These are phyloP conservation scores for Calyptommatus sinebrachiatus DNA, from an alignment of 2,113 vertebrate species.

Conservation along the genomic window DNA sequence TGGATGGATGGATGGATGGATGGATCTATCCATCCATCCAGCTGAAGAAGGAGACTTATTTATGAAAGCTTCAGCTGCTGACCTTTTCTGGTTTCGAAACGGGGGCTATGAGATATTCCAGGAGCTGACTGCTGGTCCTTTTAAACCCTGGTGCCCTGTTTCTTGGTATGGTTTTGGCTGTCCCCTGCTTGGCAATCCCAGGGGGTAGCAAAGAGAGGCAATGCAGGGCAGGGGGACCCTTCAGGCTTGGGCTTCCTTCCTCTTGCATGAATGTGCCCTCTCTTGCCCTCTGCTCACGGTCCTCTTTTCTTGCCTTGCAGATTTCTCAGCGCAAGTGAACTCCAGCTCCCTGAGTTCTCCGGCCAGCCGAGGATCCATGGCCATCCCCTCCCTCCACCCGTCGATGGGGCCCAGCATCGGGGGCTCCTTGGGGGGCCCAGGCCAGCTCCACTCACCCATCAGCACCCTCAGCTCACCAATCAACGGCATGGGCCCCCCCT, in stretches of 20 bases:
- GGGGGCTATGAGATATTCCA: too few species aligned
- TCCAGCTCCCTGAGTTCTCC: slow-evolving; percentile 86
- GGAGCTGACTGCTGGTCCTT: too few species aligned
- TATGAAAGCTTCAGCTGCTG: too few species aligned
- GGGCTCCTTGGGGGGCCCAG: slow-evolving; percentile 81
- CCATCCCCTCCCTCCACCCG: slow-evolving; percentile 82
- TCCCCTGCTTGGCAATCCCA: too few species aligned
- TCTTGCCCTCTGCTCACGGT: background rate
- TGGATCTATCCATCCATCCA: background rate
- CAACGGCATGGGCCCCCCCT: slow-evolving; percentile 94
- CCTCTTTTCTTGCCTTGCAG: slow-evolving; percentile 67
- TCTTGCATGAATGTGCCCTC: too few species aligned
- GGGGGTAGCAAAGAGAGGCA: too few species aligned
- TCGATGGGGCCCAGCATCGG: slow-evolving; percentile 77
- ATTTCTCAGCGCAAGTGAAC: slow-evolving; percentile 86
- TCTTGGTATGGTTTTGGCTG: too few species aligned
- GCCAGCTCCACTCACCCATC: slow-evolving; percentile 93
- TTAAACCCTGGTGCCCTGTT: too few species aligned
- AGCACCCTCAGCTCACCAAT: slow-evolving; percentile 89
- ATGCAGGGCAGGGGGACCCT: too few species aligned
- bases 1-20: too few species aligned
- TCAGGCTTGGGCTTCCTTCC: background rate
- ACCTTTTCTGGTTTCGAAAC: too few species aligned
- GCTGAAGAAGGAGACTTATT: background rate
- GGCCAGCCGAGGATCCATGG: slow-evolving; percentile 86